Evolutionary conservation across 2,888 invertebrate species (phyloP).

Genomic region (Platycheirus rosarum): DNA sequence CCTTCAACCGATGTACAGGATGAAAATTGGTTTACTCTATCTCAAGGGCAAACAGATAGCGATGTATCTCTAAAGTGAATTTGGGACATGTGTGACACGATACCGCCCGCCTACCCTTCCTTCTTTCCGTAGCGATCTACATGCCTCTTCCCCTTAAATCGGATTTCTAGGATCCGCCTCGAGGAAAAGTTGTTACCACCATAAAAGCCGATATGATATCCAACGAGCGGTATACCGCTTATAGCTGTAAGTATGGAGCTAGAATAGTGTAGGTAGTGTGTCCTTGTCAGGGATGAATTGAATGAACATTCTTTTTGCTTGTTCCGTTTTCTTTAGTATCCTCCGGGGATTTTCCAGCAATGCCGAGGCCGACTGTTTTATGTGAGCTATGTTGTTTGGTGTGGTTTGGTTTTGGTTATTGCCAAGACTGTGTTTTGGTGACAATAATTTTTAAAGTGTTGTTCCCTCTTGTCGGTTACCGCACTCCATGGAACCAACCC

Average conservation of each 20-base stretch:
- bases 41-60: slow-evolving; percentile 55
- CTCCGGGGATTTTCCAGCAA: slow-evolving; percentile 36
- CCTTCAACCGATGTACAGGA: slow-evolving; percentile 56
- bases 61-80: slow-evolving; percentile 70
- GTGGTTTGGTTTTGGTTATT: slow-evolving; percentile 58
- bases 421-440: slow-evolving; percentile 53
- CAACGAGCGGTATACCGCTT: slow-evolving; percentile 26
- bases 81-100: slow-evolving; percentile 70
- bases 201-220: slow-evolving; percentile 61
- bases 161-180: slow-evolving; percentile 28
- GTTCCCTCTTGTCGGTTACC: slow-evolving; percentile 1
- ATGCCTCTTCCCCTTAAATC: not conserved
- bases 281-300: slow-evolving; percentile 19
- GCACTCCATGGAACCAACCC: not conserved
- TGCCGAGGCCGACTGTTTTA: slow-evolving; percentile 49
- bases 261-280: not conserved
- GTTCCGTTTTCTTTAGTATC: slow-evolving; percentile 59
- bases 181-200: slow-evolving; percentile 53
- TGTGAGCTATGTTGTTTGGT: slow-evolving; percentile 48
- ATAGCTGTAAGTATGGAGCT: too few relatives aligned
- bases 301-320: slow-evolving; percentile 36
- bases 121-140: not conserved
- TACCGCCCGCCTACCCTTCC: slow-evolving; percentile 40
- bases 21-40: slow-evolving; percentile 71
- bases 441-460: slow-evolving; percentile 70